Evolutionary conservation across 2,888 invertebrate genomes (phyloP), one percentile per base, ranked within the genome.

Genomic region (Macrophya alboannulata): DNA sequence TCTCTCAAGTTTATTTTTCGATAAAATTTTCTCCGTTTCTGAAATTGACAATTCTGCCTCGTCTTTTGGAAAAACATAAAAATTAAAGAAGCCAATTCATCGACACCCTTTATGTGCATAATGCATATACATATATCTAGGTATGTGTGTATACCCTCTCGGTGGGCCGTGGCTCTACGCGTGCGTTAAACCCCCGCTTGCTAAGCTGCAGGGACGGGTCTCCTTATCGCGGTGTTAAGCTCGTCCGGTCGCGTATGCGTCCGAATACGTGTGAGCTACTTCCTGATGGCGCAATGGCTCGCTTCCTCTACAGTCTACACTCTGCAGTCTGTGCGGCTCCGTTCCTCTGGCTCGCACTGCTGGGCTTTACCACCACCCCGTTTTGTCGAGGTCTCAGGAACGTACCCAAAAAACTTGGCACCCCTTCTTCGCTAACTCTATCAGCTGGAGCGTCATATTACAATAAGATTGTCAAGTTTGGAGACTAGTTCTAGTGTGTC

Each of bases 231-330:
- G 62, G 79, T 43, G 48, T 62, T 59, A 81, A 40, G 81, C 51
- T 62, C 62, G 59, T 81, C 59, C 62, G 81, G 62, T 81, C 31
- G 77, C 77, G 51, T 77, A 55, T 77, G 77, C 77, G 51, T 51
- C 55, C 77, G 79, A 79, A 45, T 68, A 68, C 65, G 89, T 88
- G 88, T 89, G 89, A 91, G 90, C 90, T 90, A 92, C 91, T 92
- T 92, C 92, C 92, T 91, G 91, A 91, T 92, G 91, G 91, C 91
- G 92, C 91, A 92, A 92, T 92, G 90, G 90, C 88, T 88, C 89
- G 91, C 90, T 92, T 91, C 91, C 92, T 91, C 91, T 91, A 89
- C 88, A 62, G 48, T 76, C 76, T 25, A 25, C 48, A 37, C 77
- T 48, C 62, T 40, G 43, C 81, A 81, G 43, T 87, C 88, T 81